Base-by-base conservation (phyloP, 2,113 vertebrate species). In the Amphilophus citrinellus region DNA sequence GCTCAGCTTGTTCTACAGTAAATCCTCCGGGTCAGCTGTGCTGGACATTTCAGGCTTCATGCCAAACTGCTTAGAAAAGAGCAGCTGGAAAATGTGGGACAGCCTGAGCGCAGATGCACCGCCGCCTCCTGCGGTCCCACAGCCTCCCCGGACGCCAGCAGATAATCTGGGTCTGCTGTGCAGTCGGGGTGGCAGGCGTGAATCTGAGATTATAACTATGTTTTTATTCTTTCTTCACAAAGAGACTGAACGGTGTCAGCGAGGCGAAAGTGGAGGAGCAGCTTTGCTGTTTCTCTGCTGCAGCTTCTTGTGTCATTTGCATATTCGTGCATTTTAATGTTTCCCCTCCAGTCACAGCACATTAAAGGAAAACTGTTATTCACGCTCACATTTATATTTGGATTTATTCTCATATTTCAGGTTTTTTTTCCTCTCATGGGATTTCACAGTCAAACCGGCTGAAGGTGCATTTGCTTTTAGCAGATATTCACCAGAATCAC, bases 291-390 rank as follows among this genome's bases (percentile, higher is more conserved):
- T 14, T 1, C 18, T 30, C 37, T 24, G 18, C 5, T 10, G 87
- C 65, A 66, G 65, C 65, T 79, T 68, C 35, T 76, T 5, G 8
- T 30, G 3, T 65, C 44, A 84, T 86, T 86, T 68, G 56, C 83
- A 90, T 79, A 80, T 86, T 86, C 5, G 27, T 83, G 83, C 53
- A 90, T 85, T 84, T 90, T 71, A 84, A 87, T 76, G 15, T 58
- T 59, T 42, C 63, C 75, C 75, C 77, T 59, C 8, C 18, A 71
- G 79, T 18, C 27, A 24, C 53, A 20, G 1, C 65, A 15, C 44
- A 57, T 32, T 44, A n/a, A 6, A 78, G 42, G 22, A 60, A 62
- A 27, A 8, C 27, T 59, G 61, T 27, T 79, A 60, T 77, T 79
- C 88, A 22, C 32, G 61, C 85, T 24, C 27, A 5, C 63, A 0